Base-by-base conservation (phyloP, 2,888 invertebrate genomes). In the Lepas anatifera region DNA sequence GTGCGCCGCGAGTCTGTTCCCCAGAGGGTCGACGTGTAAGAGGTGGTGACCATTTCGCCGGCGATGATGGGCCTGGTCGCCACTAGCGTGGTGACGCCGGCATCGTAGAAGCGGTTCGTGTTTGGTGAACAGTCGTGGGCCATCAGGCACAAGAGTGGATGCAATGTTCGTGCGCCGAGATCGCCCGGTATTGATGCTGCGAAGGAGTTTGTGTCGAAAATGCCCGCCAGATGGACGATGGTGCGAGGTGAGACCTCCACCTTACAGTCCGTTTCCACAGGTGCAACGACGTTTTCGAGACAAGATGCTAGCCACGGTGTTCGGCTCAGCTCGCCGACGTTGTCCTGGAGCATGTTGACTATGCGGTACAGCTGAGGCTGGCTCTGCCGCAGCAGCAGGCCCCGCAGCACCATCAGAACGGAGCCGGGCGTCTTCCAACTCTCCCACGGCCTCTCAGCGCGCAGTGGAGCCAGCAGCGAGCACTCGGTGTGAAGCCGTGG, bases 181-280 rank as follows among this genome's bases (percentile, higher is more conserved):
- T 48, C 52, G 2, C 22, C 46, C 3, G 66, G 35, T 22, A 64
- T 67, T 7, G 69, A 63, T 4, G 72, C 71, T 29, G 72, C 71
- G 69, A 72, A 72, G 27, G 69, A 69, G 58, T 73, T 73, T 11
- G 73, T 73, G 71, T 73, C 73, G 27, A 71, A 70, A 8, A 72
- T 70, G n/a, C 73, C 73, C 18, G 58, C 58, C 18, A 58, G 16
- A 32, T 58, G 58, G 6, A 27, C 58, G 7, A 58, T 29, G 2
- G 29, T 32, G 3, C 18, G 16, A 3, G 32, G 32, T 18, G 32
- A 27, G 18, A 16, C 58, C 18, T 32, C 32, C 58, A 27, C 16
- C 13, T 16, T 22, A 32, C 58, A 58, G 32, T 32, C 58, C 18
- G 29, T 32, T 32, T 58, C 32, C 29, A 32, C 11, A 29, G 58